Conservation (phyloP, 37 sponge, comb jelly and placozoan species). For the Oscarella lobularis region DNA sequence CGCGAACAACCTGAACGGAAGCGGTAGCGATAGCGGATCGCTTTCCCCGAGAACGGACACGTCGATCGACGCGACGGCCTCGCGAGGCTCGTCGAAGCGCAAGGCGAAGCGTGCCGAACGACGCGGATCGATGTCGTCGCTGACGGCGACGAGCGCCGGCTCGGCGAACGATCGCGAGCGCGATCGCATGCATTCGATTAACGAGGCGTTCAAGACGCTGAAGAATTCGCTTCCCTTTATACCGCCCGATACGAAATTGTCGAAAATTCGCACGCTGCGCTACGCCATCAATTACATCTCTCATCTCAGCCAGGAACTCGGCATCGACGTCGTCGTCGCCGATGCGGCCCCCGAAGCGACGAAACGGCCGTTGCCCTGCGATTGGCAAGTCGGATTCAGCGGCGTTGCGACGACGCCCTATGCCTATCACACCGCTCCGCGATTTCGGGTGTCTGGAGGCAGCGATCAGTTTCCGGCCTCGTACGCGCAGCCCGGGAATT, state of each 20-base stretch:
- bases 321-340: background rate
- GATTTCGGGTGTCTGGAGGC: no score
- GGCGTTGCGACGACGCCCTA: background rate
- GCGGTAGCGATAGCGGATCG: background rate
- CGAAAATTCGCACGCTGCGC: background rate
- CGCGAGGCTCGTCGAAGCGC: background rate
- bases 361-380: no score
- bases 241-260: conserved; percentile 8
- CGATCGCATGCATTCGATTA: background rate
- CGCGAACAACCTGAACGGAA: no score
- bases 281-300: background rate
- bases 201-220: background rate
- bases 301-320: background rate
- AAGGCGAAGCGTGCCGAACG: background rate
- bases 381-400: background rate
- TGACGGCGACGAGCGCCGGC: background rate
- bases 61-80: background rate
- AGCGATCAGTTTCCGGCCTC: no score
- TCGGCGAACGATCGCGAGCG: conserved; percentile 1
- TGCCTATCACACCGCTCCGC: no score
- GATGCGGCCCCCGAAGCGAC: background rate
- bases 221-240: background rate
- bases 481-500: no score
- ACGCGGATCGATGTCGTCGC: background rate
- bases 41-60: background rate